Evolutionary conservation across 2,888 invertebrate species (phyloP).

Genomic region (Cephus rjabovi): DNA sequence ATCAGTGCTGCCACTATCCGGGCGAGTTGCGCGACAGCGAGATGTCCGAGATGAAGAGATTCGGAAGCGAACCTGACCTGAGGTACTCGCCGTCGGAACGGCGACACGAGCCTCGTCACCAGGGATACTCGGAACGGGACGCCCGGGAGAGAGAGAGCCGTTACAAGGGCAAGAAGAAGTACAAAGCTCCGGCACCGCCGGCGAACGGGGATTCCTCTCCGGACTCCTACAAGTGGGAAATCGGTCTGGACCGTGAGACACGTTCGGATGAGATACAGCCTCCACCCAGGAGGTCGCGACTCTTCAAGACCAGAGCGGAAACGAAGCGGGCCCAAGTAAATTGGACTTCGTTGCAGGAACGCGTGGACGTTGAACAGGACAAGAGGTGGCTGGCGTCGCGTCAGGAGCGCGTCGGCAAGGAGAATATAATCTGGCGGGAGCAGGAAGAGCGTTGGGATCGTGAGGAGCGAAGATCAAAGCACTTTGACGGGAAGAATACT

Average conservation of each 20-base stretch:
- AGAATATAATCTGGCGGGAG: conserved; percentile 29
- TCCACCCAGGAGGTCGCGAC: conserved; percentile 70
- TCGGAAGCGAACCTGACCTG: conserved; percentile 82
- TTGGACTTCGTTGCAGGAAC: conserved; percentile 38
- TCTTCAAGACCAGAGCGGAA: conserved; percentile 82
- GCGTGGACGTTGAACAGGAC: conserved; percentile 35
- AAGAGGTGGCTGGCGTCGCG: conserved; percentile 30
- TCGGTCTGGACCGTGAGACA: conserved; percentile 68
- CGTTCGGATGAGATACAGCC: conserved; percentile 45
- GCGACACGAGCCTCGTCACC: conserved; percentile 35
- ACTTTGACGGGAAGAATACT: conserved; percentile 60
- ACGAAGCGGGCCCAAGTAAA: conserved; percentile 69
- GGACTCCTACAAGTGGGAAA: conserved; percentile 70
- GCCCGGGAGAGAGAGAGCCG: conserved; percentile 66
- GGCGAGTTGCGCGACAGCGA: conserved; percentile 54
- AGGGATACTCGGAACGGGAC: conserved; percentile 62
- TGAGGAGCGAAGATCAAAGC: conserved; percentile 42
- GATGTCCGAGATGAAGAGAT: conserved; percentile 69
- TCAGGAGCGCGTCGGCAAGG: conserved; percentile 22
- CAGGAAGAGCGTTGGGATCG: conserved; percentile 30
- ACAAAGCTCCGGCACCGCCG: conserved; percentile 80
- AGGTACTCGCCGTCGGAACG: conserved; percentile 50
- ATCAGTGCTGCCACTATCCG: conserved; percentile 42
- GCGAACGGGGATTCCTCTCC: conserved; percentile 69
- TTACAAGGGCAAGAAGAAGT: conserved; percentile 78